Evolutionary conservation across 2,113 vertebrate genomes (phyloP).

Genomic region (Genyomyrus donnyi): DNA sequence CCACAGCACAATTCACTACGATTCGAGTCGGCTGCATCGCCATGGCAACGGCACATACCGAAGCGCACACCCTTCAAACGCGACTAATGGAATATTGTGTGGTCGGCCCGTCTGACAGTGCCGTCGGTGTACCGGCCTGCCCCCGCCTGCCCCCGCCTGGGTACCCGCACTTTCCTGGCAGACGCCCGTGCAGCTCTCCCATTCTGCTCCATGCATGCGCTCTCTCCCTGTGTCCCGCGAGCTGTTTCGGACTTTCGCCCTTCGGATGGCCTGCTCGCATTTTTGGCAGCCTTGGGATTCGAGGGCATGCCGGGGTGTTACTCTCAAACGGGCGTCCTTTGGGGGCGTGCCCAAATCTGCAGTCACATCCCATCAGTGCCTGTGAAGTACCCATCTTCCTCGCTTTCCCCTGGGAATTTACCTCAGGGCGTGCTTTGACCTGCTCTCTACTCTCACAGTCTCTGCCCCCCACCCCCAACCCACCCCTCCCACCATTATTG

Average conservation of each 20-base stretch:
- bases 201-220: background rate
- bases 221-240: background rate
- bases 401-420: background rate
- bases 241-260: background rate
- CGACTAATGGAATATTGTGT: background rate
- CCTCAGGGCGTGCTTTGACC: background rate
- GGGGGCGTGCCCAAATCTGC: background rate
- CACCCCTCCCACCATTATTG: background rate
- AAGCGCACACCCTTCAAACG: background rate
- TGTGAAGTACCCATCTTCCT: background rate
- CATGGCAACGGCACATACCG: background rate
- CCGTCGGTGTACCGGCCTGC: background rate
- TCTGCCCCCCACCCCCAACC: background rate
- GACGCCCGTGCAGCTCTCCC: background rate
- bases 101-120: background rate
- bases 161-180: conserved; percentile 6
- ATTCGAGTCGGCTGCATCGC: background rate
- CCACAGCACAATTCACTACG: background rate
- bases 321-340: background rate
- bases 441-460: background rate
- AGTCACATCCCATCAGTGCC: background rate
- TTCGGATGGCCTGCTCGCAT: background rate
- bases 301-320: background rate
- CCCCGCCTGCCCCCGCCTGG: background rate
- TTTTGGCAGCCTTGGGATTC: background rate